These are phyloP conservation scores for Xiphorhynchus erythropygius DNA, from an alignment of 2,797 vertebrate species.

Conservation along the genomic window DNA sequence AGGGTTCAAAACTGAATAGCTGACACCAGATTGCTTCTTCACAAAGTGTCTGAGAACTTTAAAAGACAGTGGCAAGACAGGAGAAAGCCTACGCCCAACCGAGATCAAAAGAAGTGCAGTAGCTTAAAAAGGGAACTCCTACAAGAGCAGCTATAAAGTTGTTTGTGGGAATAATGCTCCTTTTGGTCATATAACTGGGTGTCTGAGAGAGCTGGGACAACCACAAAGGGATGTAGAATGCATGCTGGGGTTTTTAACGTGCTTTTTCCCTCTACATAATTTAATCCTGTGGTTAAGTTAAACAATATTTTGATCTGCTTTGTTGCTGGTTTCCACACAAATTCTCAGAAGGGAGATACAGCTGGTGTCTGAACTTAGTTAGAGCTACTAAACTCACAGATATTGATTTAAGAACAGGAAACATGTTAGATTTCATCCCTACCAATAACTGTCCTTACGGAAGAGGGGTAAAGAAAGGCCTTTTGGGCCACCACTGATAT, in stretches of 20 bases:
- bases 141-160: not conserved
- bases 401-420: not conserved
- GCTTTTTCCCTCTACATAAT: not conserved
- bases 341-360: not conserved
- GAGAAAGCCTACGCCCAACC: not conserved
- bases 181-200: conserved; percentile 9
- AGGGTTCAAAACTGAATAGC: not conserved
- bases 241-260: not conserved
- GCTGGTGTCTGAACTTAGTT: not conserved
- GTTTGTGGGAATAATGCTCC: not conserved
- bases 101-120: conserved; percentile 34
- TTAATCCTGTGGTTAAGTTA: conserved; percentile 24
- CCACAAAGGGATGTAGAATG: not conserved
- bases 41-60: not conserved
- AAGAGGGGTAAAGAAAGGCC: not conserved
- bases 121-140: conserved; percentile 5
- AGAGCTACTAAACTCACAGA: not conserved
- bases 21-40: not conserved
- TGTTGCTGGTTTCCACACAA: conserved; percentile 10
- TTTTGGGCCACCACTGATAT: not conserved
- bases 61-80: not conserved
- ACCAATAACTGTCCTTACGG: not conserved
- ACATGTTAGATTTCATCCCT: not conserved
- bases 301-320: conserved; percentile 1
- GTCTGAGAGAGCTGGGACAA: conserved; percentile 2